Base-by-base conservation (phyloP, 1,140 invertebrate genomes). In the Drosophila tani region DNA sequence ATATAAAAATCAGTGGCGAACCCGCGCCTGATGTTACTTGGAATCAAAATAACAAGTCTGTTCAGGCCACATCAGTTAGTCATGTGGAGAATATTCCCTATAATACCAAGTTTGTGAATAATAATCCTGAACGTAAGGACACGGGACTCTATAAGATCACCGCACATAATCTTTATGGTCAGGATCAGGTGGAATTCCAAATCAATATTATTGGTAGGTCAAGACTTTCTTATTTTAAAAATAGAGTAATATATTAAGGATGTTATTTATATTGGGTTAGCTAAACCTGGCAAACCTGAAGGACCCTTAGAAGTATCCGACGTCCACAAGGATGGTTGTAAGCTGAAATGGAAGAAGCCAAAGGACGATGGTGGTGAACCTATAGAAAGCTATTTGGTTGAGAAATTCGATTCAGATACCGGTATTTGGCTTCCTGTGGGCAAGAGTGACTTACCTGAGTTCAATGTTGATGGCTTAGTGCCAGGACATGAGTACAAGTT, bases 401-500 rank as follows among this genome's bases (percentile, higher is more conserved):
- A 99, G 93, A 99, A 99, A 93, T 97, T 97, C 92, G 98, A 98
- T 93, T 95, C 97, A 5, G 97, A 98, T 75, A 97, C 97, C 21
- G 97, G 97, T 11, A 94, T 97, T 62, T 98, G 98, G 98, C 87
- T 98, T 63, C 97, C 97, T 17, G 96, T 97, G 53, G 97, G 97
- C 47, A 97, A 96, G 93, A 96, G 95, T 27, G 94, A 95, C 65
- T 94, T 95, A 40, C 97, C 97, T 9, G 97, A 98, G 93, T 96
- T 97, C 95, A 96, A 97, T 93, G 97, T 99, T 0, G 96, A 96
- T 70, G 97, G 97, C 24, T 93, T 98, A 41, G 97, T 96, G 67
- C 97, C 98, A 66, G 98, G 98, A 64, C 97, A 99, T 91, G 98
- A 99, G 91, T 99, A 99, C 93, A 97, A 99, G 94, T 99, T 99